These are phyloP conservation scores for Epsilonema sp. DNA, from an alignment of 2,888 invertebrate species.

Conservation along the genomic window DNA sequence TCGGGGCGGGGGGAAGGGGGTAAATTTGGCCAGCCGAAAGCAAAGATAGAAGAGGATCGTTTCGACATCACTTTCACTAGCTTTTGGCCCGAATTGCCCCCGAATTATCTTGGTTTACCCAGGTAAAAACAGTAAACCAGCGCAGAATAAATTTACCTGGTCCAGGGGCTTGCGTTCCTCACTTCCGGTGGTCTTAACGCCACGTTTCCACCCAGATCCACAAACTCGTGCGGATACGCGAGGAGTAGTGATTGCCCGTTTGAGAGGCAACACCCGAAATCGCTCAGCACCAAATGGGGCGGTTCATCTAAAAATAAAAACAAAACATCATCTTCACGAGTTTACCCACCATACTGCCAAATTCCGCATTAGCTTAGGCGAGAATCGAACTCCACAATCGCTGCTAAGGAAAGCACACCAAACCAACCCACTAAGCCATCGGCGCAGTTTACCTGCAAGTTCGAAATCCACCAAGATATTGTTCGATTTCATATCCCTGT, in stretches of 20 bases:
- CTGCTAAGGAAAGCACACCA: slow-evolving; percentile 1
- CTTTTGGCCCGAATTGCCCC: too few species aligned
- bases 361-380: background rate
- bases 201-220: slow-evolving; percentile 56
- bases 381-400: slow-evolving; percentile 4
- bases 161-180: slow-evolving; percentile 12
- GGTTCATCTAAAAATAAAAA: slow-evolving; percentile 36
- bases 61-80: too few species aligned
- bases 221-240: slow-evolving; percentile 47
- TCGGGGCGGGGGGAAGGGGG: too few species aligned
- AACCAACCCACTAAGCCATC: background rate
- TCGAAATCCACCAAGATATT: slow-evolving; percentile 46
- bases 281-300: slow-evolving; percentile 53
- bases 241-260: slow-evolving; percentile 24
- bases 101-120: too few species aligned
- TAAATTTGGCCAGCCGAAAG: too few species aligned
- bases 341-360: background rate
- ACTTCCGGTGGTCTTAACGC: slow-evolving; percentile 64
- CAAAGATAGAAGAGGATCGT: too few species aligned
- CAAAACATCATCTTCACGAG: background rate
- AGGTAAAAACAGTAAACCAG: too few species aligned
- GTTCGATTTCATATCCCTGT: slow-evolving; percentile 61
- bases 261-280: slow-evolving; percentile 64
- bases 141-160: slow-evolving; percentile 7
- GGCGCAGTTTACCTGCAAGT: slow-evolving; percentile 13